phyloP scores from a whole-genome alignment of 92 coral and sea anemone species.

The Isaurus tuberculatus region DNA sequence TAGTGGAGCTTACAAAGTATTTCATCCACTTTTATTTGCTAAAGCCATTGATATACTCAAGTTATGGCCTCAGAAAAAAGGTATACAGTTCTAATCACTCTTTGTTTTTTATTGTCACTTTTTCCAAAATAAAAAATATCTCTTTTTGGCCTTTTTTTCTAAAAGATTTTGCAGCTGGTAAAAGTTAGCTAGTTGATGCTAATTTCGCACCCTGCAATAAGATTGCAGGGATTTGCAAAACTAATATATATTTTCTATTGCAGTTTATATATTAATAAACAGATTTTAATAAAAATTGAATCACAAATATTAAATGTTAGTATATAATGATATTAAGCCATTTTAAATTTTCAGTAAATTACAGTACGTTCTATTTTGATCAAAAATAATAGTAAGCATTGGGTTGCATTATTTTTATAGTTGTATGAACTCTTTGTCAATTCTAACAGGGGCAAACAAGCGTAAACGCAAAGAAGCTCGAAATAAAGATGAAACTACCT shows the following conservation, averaged over 20 bases:
- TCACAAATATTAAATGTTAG: too few species aligned
- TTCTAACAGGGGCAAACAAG: slow-evolving; percentile 29
- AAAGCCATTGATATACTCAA: slow-evolving; percentile 87
- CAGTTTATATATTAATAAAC: too few species aligned
- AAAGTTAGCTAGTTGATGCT: too few species aligned
- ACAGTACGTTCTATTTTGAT: too few species aligned
- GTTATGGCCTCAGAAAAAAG: slow-evolving; percentile 87
- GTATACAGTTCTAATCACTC: slow-evolving; percentile 26
- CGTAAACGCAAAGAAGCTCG: slow-evolving; percentile 24
- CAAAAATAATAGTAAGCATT: neutral
- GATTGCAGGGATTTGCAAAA: too few species aligned
- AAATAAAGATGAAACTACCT: slow-evolving; percentile 18
- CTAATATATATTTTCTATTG: too few species aligned
- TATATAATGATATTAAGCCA: too few species aligned
- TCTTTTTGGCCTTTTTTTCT: too few species aligned
- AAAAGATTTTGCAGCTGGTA: too few species aligned
- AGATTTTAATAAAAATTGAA: too few species aligned
- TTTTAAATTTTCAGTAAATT: too few species aligned
- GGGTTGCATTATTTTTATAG: neutral
- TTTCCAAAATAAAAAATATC: neutral
- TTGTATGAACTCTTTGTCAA: neutral
- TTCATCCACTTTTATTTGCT: slow-evolving; percentile 85
- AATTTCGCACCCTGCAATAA: too few species aligned
- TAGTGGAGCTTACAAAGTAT: slow-evolving; percentile 97
- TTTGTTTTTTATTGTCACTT: neutral